Conservation (phyloP, 1,140 invertebrate species). For the Drosophila serrata region DNA sequence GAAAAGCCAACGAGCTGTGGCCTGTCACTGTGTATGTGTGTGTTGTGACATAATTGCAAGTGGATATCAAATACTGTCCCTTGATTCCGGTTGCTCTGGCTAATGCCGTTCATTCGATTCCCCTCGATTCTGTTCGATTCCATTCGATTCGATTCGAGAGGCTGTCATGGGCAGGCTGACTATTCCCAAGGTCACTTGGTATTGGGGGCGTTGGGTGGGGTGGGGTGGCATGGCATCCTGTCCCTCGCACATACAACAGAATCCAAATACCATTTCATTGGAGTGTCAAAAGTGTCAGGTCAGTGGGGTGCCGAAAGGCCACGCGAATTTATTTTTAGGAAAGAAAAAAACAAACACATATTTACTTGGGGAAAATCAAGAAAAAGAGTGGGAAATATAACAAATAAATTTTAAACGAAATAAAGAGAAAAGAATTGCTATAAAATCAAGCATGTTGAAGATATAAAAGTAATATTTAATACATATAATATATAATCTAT, state of each 20-base stretch:
- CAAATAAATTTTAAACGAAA: background rate
- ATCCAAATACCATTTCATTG: slow-evolving; percentile 31
- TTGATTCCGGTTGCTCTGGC: slow-evolving; percentile 25
- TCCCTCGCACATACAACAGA: slow-evolving; percentile 3
- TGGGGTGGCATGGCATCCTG: background rate
- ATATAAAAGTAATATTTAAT: background rate
- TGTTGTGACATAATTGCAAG: slow-evolving; percentile 50
- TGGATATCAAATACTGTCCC: slow-evolving; percentile 40
- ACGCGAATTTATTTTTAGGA: slow-evolving; percentile 19
- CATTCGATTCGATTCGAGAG: slow-evolving; percentile 19
- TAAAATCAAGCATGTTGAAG: background rate
- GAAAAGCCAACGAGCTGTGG: slow-evolving; percentile 22
- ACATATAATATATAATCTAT: background rate
- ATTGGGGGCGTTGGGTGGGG: background rate
- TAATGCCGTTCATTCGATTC: slow-evolving; percentile 13
- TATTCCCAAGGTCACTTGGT: slow-evolving; percentile 14
- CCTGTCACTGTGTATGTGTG: slow-evolving; percentile 15
- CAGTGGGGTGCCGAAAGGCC: slow-evolving; percentile 13
- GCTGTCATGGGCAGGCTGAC: slow-evolving; percentile 37
- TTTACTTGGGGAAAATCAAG: slow-evolving; percentile 1
- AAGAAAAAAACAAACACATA: background rate
- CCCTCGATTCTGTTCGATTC: background rate
- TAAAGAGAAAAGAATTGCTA: background rate
- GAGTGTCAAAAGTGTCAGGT: slow-evolving; percentile 54
- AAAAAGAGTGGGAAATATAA: background rate